Evolutionary conservation across 2,888 invertebrate species (phyloP).

Genomic region (Amblyteles armatorius): DNA sequence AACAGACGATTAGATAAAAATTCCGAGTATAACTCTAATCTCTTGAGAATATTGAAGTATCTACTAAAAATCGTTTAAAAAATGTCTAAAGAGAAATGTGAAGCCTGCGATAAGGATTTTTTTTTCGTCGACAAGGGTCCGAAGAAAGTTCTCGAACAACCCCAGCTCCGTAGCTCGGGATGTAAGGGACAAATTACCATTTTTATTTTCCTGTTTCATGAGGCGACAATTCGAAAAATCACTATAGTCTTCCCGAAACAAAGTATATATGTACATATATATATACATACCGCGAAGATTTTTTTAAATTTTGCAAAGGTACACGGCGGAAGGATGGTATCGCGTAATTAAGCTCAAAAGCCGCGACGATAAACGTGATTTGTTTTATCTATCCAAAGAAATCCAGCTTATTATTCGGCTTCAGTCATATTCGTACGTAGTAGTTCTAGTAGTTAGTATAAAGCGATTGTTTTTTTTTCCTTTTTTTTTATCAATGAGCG

Average conservation of each 20-base stretch:
- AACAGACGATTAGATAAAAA: neutral
- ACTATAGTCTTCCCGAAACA: neutral
- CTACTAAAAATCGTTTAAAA: too few relatives aligned
- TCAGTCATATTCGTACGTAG: slow-evolving; percentile 64
- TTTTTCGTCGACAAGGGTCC: too few relatives aligned
- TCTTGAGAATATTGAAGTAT: too few relatives aligned
- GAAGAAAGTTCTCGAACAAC: too few relatives aligned
- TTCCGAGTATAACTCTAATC: too few relatives aligned
- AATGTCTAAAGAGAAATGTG: too few relatives aligned
- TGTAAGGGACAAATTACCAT: too few relatives aligned
- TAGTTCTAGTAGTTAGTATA: slow-evolving; percentile 63
- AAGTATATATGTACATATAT: neutral
- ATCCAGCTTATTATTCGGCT: slow-evolving; percentile 46
- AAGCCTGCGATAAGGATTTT: too few relatives aligned
- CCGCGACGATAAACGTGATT: slow-evolving; percentile 3
- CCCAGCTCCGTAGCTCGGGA: too few relatives aligned
- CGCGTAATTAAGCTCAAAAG: slow-evolving; percentile 11
- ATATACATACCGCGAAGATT: neutral
- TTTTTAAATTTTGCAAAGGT: neutral
- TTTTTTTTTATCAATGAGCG: slow-evolving; percentile 30
- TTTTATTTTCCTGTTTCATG: too few relatives aligned
- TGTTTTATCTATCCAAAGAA: neutral
- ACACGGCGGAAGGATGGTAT: neutral
- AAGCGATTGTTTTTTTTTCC: slow-evolving; percentile 54
- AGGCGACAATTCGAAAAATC: neutral